Evolutionary conservation across 2,888 invertebrate genomes (phyloP).

Genomic region (Brachycybe producta): DNA sequence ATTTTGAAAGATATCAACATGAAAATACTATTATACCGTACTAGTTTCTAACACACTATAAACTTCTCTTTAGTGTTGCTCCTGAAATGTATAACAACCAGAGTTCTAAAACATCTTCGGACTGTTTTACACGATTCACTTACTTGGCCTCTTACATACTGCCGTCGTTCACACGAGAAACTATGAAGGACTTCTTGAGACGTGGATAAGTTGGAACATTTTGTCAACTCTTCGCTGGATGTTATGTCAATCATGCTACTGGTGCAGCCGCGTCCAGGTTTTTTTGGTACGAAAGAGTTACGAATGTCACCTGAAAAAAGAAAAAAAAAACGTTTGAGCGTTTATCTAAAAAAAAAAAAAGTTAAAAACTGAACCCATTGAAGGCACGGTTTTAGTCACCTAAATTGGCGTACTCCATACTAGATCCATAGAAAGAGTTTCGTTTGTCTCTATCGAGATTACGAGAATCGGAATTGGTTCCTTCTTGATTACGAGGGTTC

Average conservation of each 20-base stretch:
- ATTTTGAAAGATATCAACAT: no score
- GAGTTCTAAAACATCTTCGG: no score
- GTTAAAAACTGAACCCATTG: background rate
- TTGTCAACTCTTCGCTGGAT: background rate
- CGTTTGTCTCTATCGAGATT: background rate
- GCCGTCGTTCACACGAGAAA: no score
- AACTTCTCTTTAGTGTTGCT: no score
- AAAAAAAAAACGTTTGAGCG: background rate
- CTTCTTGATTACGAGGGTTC: background rate
- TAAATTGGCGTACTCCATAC: constrained; percentile 58
- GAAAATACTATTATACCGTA: no score
- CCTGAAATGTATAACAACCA: no score
- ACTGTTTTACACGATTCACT: no score
- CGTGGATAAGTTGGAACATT: background rate
- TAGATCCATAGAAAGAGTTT: constrained; percentile 2
- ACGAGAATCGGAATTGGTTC: no score
- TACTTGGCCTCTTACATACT: no score
- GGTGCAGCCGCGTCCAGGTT: constrained; percentile 37
- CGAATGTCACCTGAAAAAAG: constrained; percentile 57
- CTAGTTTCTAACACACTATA: no score
- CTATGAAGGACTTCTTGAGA: background rate
- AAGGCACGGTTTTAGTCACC: constrained; percentile 39
- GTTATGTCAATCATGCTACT: constrained; percentile 9
- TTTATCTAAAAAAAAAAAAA: constrained; percentile 23
- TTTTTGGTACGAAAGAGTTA: constrained; percentile 64